These are phyloP conservation scores for Trogon surrucura DNA, from an alignment of 2,113 vertebrate species.

Conservation along the genomic window DNA sequence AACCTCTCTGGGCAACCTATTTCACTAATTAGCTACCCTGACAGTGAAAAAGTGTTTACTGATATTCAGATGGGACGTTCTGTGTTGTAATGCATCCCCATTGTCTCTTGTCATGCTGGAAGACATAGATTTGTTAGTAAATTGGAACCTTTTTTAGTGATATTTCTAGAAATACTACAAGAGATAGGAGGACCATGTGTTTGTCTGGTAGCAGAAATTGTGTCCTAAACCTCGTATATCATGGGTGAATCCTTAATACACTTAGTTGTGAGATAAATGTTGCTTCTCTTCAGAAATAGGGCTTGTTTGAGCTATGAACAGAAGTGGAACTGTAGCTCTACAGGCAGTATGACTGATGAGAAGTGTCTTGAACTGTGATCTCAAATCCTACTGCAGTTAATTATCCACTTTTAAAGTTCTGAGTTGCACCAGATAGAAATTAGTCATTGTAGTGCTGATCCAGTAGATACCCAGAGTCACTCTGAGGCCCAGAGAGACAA, in stretches of 20 bases:
- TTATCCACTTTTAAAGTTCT: neutral
- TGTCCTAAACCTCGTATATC: neutral
- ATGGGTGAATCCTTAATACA: neutral
- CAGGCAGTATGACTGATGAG: neutral
- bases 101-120: neutral
- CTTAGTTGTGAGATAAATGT: neutral
- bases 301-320: neutral
- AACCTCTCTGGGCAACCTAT: neutral
- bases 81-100: neutral
- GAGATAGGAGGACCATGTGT: neutral
- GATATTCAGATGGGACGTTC: neutral
- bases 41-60: neutral
- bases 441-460: neutral
- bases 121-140: neutral
- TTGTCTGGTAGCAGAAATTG: neutral
- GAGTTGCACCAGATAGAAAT: neutral
- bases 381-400: neutral
- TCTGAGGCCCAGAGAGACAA: neutral
- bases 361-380: neutral
- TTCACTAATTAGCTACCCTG: neutral
- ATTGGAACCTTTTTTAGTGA: neutral
- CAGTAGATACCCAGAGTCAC: neutral
- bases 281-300: neutral
- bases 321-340: neutral
- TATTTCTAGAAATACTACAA: neutral